Base-by-base conservation (phyloP, 2,113 vertebrate genomes). In the Muscicapa adusta region DNA sequence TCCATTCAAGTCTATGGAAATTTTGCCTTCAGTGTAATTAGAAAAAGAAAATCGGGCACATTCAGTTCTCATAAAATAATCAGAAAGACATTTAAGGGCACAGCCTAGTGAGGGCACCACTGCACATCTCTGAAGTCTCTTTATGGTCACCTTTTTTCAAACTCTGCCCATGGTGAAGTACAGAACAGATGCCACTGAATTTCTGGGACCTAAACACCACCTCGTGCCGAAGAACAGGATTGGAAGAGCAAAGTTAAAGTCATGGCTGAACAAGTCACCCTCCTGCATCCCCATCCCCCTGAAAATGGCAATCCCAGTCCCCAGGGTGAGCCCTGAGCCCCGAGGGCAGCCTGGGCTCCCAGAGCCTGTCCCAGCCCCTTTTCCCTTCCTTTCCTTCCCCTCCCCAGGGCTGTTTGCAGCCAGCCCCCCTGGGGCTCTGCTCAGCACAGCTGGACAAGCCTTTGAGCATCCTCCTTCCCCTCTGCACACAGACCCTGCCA, bases 351-450 rank as follows among this genome's bases (percentile, higher is more conserved):
- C 38, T 4, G 19, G 42, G 50, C 9, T 23, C 22, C 25, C 2
- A 10, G 36, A 9, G 58, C 9, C 48, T 0, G 16, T 0, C 4
- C 8, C 29, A n/a, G n/a, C n/a, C n/a, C n/a, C n/a, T n/a, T n/a
- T n/a, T n/a, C n/a, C n/a, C n/a, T n/a, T n/a, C n/a, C n/a, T n/a
- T n/a, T n/a, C n/a, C n/a, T n/a, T n/a, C n/a, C n/a, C n/a, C n/a
- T n/a, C n/a, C 4, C 8, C 29, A 9, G 40, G 33, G 43, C 9
- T 58, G 13, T 19, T 14, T 15, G 17, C 36, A 74, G 73, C 40
- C 54, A 53, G 15, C 6, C 16, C 18, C 20, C 3, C 29, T 3
- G 0, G 5, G 29, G 48, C 40, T 87, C 57, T 18, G 50, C 33
- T 4, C 51, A 8, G 2, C 18, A 10, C 57, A 11, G 24, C 20